A percentile compares a stretch with the other conserved stretches of the same genome.
Evolutionary conservation across 1,140 invertebrate species (phyloP).

Genomic region (Oppia nitens): DNA sequence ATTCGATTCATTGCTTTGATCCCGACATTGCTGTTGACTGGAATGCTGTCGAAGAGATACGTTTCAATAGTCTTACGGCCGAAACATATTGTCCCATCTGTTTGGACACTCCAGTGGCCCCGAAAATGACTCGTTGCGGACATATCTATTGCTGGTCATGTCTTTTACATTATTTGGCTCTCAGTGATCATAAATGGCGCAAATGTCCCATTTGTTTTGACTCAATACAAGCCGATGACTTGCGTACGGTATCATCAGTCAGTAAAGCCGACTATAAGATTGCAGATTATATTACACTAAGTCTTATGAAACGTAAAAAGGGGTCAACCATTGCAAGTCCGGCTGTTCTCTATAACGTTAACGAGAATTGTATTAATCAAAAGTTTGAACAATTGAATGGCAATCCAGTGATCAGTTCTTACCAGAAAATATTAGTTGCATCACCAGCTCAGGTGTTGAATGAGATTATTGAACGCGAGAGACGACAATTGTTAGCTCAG

Average conservation of each 20-base stretch:
- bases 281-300: constrained; percentile 55
- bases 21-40: constrained; percentile 80
- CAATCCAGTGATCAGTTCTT: constrained; percentile 31
- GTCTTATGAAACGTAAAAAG: constrained; percentile 66
- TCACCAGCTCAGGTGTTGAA: constrained; percentile 41
- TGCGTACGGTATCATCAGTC: constrained; percentile 50
- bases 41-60: constrained; percentile 34
- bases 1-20: constrained; percentile 51
- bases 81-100: constrained; percentile 64
- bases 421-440: constrained; percentile 56
- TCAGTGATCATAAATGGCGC: constrained; percentile 55
- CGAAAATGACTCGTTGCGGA: constrained; percentile 81
- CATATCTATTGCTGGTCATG: constrained; percentile 93
- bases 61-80: constrained; percentile 7
- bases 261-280: constrained; percentile 33
- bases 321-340: constrained; percentile 56
- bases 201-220: constrained; percentile 77
- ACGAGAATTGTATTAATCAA: constrained; percentile 3
- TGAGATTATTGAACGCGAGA: constrained; percentile 52
- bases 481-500: constrained; percentile 43
- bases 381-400: neutral
- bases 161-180: constrained; percentile 71
- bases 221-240: constrained; percentile 50
- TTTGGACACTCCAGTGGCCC: constrained; percentile 58
- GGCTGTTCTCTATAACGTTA: constrained; percentile 26